Evolutionary conservation across 2,113 vertebrate species (phyloP).

Genomic region (Nipponia nippon): DNA sequence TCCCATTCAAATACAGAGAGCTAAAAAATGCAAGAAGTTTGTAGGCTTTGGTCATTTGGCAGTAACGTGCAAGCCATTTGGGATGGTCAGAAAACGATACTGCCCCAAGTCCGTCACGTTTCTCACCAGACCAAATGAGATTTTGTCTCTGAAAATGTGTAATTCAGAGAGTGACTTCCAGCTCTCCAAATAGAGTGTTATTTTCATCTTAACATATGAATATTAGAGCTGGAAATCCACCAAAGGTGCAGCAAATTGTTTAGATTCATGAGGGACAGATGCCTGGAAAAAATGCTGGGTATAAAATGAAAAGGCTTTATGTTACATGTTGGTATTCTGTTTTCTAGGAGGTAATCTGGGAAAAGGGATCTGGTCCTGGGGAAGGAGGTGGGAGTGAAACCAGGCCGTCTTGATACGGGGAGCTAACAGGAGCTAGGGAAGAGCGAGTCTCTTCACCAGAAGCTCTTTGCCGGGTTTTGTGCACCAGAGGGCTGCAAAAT

Average conservation of each 20-base stretch:
- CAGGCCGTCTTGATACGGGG: rapidly evolving
- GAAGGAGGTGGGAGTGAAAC: not conserved
- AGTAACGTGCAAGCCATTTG: not conserved
- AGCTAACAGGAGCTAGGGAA: rapidly evolving
- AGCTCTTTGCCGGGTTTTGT: not conserved
- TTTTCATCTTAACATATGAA: not conserved
- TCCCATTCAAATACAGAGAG: rapidly evolving
- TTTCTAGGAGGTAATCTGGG: not conserved
- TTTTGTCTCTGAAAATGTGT: not conserved
- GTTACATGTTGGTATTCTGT: rapidly evolving
- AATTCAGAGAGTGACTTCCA: not conserved
- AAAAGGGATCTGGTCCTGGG: not conserved
- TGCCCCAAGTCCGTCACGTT: not conserved
- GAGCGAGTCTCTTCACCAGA: not conserved
- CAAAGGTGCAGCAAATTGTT: not conserved
- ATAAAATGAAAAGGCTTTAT: not conserved
- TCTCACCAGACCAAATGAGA: not conserved
- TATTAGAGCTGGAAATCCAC: not conserved
- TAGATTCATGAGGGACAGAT: not conserved
- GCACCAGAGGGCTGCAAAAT: not conserved
- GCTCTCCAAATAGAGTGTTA: not conserved
- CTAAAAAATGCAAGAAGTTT: not conserved
- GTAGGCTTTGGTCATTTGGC: not conserved
- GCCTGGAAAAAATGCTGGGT: not conserved
- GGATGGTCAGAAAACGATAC: not conserved